Conservation (phyloP, 2,888 invertebrate species). For the Notodonta dromedarius region DNA sequence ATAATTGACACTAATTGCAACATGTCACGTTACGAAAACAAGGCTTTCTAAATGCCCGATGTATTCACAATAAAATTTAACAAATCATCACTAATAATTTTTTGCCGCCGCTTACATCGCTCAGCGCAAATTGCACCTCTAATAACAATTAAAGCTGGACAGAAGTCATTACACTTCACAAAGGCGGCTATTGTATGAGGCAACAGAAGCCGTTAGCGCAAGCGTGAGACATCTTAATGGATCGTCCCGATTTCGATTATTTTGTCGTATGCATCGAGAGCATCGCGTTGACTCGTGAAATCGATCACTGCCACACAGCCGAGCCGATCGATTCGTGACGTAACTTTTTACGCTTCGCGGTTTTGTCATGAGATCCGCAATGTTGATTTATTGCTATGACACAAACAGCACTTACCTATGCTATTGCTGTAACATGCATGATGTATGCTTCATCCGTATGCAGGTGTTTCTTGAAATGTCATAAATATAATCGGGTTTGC, state of each 20-base stretch:
- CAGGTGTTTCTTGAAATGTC: slow-evolving; percentile 11
- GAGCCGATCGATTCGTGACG: slow-evolving; percentile 56
- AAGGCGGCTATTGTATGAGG: slow-evolving; percentile 51
- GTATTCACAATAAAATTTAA: slow-evolving; percentile 7
- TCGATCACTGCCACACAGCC: slow-evolving; percentile 55
- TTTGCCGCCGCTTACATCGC: slow-evolving; percentile 23
- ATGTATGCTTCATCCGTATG: slow-evolving; percentile 23
- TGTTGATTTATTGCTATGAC: slow-evolving; percentile 58
- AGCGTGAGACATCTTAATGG: slow-evolving; percentile 54
- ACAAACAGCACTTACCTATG: slow-evolving; percentile 50
- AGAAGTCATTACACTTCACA: slow-evolving; percentile 57
- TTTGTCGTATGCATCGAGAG: slow-evolving; percentile 48
- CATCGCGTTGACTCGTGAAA: slow-evolving; percentile 56
- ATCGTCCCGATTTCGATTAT: slow-evolving; percentile 42
- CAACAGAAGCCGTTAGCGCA: slow-evolving; percentile 49
- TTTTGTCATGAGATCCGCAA: slow-evolving; percentile 54
- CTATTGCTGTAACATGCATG: slow-evolving; percentile 46
- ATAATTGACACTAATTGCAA: neutral
- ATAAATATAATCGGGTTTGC: slow-evolving; percentile 5
- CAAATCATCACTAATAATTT: slow-evolving; percentile 13
- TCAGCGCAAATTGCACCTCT: slow-evolving; percentile 40
- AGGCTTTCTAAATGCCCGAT: neutral
- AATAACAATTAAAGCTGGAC: slow-evolving; percentile 44
- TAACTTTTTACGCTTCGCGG: slow-evolving; percentile 54
- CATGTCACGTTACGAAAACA: neutral